Evolutionary conservation across 2,797 vertebrate species (phyloP), one percentile per base, ranked within the genome.

Genomic region (Acrossocheilus wenchowensis): DNA sequence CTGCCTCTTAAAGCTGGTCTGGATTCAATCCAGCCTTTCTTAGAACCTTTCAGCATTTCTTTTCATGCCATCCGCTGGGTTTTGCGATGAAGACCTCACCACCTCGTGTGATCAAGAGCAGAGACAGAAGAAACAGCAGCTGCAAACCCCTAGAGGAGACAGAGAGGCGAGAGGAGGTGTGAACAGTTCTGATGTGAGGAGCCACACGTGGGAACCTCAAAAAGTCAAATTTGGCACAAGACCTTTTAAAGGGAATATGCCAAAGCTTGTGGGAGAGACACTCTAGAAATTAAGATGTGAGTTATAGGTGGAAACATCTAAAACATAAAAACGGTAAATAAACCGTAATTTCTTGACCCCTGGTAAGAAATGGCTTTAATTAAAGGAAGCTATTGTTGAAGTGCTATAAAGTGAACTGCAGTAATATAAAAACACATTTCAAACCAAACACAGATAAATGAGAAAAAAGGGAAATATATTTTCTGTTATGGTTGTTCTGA

Each of bases 311-410:
- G 41, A 54, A 75, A 78, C 82, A 87, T n/a, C 45, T 17, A 7
- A 81, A 81, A 69, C 17, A 39, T n/a, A 19, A 71, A 83, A 48
- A 60, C 3, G 6, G 48, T 41, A 41, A 41, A 41, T 41, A 8
- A 41, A 41, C 41, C 7, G 0, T 7, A 41, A 10, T 43, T 43
- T 43, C 2, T 87, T 83, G 86, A 85, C 89, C 87, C 92, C 83
- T 90, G 88, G 90, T 57, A 89, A 92, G 90, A 92, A 90, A 83
- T 86, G 62, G 66, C 90, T 93, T 93, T 93, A 94, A 94, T 94
- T 93, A 94, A 93, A 92, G 84, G 92, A 90, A 74, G 48, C 19
- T 30, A 19, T 23, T 36, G 41, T 80, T 50, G 45, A 50, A 7
- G 2, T 21, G 45, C 41, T 48, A 36, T 34, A 21, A 21, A 57